Conservation (phyloP, 1,140 invertebrate species). For the Pentalonia nigronervosa region DNA sequence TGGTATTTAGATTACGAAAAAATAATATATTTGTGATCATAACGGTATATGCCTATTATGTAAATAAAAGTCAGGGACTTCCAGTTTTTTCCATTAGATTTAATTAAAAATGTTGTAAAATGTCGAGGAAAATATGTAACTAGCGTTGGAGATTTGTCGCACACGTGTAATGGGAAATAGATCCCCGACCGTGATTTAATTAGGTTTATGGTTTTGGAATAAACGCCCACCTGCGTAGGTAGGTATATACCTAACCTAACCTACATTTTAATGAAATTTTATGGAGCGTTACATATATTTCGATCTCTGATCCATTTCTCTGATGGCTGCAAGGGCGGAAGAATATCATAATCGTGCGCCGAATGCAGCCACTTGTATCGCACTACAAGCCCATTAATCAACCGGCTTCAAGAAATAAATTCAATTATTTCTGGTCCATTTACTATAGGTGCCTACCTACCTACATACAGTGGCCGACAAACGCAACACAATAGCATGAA, state of each 20-base stretch:
- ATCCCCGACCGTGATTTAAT: not conserved
- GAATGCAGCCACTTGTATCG: not conserved
- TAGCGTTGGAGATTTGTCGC: not conserved
- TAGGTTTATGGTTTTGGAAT: not conserved
- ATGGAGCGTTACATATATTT: not conserved
- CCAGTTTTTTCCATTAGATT: not conserved
- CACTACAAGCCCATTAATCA: conserved; percentile 42
- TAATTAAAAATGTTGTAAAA: not conserved
- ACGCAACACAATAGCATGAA: conserved; percentile 27
- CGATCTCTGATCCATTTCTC: not conserved
- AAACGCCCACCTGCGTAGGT: not conserved
- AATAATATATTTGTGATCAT: not conserved
- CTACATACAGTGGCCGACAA: not conserved
- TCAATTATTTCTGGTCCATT: conserved; percentile 52
- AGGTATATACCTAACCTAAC: not conserved
- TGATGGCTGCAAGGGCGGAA: not conserved
- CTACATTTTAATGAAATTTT: conserved; percentile 18
- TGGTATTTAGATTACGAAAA: not conserved
- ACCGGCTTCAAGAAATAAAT: conserved; percentile 46
- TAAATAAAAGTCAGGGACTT: conserved; percentile 1
- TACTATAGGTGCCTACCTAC: not conserved
- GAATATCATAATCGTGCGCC: conserved; percentile 55
- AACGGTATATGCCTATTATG: not conserved
- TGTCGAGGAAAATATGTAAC: not conserved
- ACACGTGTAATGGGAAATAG: not conserved